Base-by-base conservation (phyloP, 2,888 invertebrate genomes). In the Siphonodentalium dalli region DNA sequence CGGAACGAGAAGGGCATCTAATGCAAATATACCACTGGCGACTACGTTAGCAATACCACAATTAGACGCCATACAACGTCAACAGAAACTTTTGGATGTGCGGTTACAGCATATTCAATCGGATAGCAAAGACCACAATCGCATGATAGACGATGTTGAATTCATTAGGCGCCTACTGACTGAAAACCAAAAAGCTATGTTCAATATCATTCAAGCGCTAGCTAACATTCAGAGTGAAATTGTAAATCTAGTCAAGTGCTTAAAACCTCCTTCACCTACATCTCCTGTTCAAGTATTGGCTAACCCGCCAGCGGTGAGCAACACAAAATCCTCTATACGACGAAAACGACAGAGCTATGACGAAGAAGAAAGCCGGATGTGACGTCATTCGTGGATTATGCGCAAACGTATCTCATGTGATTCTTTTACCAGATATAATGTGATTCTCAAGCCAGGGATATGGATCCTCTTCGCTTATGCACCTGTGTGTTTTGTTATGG, bases 171-270 rank as follows among this genome's bases (percentile, higher is more conserved):
- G 72, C 5, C 68, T 81, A 34, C 79, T 81, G 77, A 73, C 76
- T 2, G 81, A 81, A 61, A 81, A 80, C 61, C 80, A 81, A 53
- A 80, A 81, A 57, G 81, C 80, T 7, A 65, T 81, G 62, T 72
- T 69, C 45, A 79, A 79, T 46, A 75, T 81, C 18, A 77, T 81
- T 15, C 76, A 77, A 28, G 80, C 79, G 15, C 65, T 81, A 41
- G 63, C 74, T 29, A 78, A 79, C 48, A 79, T 81, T 52, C 80
- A 81, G 59, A 75, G 76, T 33, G 78, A 79, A 59, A 78, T 79
- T 21, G 72, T 72, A 7, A 70, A 66, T 52, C 55, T 75, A 31
- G 75, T 72, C 3, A 73, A 70, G 57, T 75, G 73, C 62, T 60
- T 75, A 20, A 61, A 69, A 8, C 74, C 75, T 13, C 63, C 68